Evolutionary conservation across 2,797 vertebrate genomes (phyloP).

Genomic region (Sebastes iracundus): DNA sequence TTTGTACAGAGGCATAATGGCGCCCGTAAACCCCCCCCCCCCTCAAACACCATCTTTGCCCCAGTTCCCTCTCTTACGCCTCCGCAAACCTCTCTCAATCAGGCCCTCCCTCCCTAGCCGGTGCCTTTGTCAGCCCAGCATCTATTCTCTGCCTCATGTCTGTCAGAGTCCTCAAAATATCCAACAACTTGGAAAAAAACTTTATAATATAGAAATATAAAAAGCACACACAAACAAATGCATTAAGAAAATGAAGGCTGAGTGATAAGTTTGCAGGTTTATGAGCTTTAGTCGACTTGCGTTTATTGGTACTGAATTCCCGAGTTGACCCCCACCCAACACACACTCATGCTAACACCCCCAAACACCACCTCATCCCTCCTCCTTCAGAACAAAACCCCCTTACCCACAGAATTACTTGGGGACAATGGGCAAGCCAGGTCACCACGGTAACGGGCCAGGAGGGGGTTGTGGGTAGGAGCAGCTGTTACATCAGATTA

Average conservation of each 20-base stretch:
- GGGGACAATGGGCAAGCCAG: conserved; percentile 88
- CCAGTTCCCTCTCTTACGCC: conserved; percentile 72
- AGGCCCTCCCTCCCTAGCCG: conserved; percentile 57
- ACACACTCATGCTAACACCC: conserved; percentile 72
- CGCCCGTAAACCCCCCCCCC: conserved; percentile 52
- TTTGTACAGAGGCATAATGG: conserved; percentile 72
- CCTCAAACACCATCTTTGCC: conserved; percentile 70
- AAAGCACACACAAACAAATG: neutral
- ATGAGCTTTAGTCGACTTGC: conserved; percentile 27
- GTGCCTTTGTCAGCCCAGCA: conserved; percentile 71
- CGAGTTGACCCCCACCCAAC: conserved; percentile 64
- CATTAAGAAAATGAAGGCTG: neutral
- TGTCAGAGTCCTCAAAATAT: conserved; percentile 25
- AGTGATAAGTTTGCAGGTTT: conserved; percentile 15
- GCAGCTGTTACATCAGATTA: conserved; percentile 99
- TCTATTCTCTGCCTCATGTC: conserved; percentile 51
- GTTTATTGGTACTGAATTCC: conserved; percentile 65
- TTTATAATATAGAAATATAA: neutral
- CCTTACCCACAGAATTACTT: conserved; percentile 86
- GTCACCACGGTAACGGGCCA: conserved; percentile 91
- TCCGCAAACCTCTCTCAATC: conserved; percentile 58
- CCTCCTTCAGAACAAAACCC: conserved; percentile 83
- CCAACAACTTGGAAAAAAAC: conserved; percentile 30
- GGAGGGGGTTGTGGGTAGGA: conserved; percentile 89
- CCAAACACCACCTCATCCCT: conserved; percentile 68